Evolutionary conservation across 2,113 vertebrate genomes (phyloP).

Genomic region (Gila orcuttii): DNA sequence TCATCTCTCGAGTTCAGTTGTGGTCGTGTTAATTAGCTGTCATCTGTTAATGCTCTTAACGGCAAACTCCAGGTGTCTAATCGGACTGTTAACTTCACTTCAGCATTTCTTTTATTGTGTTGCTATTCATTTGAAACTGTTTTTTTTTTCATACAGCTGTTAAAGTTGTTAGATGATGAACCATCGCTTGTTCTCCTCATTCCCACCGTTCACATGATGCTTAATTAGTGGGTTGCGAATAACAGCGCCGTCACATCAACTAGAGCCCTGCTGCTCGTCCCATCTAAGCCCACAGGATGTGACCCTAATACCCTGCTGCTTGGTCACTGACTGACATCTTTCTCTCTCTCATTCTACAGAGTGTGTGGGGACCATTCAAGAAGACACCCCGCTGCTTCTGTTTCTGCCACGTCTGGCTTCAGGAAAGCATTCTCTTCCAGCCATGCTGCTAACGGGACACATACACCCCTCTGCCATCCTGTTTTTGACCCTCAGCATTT

Average conservation of each 20-base stretch:
- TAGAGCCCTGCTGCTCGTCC: conserved; percentile 4
- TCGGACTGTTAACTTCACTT: not conserved
- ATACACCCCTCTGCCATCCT: conserved; percentile 50
- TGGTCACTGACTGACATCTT: conserved; percentile 26
- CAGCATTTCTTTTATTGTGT: not conserved
- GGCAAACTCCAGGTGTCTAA: conserved; percentile 21
- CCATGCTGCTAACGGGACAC: conserved; percentile 60
- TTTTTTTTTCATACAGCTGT: not conserved
- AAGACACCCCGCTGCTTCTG: conserved; percentile 16
- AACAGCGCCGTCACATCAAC: not conserved
- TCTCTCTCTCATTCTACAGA: conserved; percentile 20
- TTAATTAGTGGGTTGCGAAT: conserved; percentile 12
- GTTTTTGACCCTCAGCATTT: conserved; percentile 65
- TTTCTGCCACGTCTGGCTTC: conserved; percentile 31
- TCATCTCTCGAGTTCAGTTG: conserved; percentile 36
- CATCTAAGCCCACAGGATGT: conserved; percentile 5
- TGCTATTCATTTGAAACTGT: not conserved
- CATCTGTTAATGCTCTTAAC: conserved; percentile 44
- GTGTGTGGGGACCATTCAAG: not conserved
- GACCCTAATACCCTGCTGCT: conserved; percentile 30
- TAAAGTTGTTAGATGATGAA: not conserved
- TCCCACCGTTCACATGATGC: conserved; percentile 1
- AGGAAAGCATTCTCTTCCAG: not conserved
- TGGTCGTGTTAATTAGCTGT: conserved; percentile 38
- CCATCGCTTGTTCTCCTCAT: not conserved